Evolutionary conservation across 2,797 vertebrate genomes (phyloP), one percentile per base, ranked within the genome.

Genomic region (Etheostoma nigrum): DNA sequence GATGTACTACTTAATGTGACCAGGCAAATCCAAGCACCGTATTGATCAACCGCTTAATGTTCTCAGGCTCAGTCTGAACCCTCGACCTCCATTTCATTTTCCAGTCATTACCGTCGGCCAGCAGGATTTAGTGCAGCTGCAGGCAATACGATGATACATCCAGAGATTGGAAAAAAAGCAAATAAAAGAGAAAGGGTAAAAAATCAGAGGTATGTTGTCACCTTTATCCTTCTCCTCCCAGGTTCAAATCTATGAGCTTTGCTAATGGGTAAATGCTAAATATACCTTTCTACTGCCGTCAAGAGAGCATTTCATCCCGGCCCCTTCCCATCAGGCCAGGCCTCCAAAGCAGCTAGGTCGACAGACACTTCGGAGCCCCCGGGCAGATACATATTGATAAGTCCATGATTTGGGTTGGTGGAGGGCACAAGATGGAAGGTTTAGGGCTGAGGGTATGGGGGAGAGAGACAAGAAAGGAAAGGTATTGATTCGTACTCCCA

Each of bases 21-120:
- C 84, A 79, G 91, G 85, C 90, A 92, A 94, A 95, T 92, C 88
- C 83, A 90, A 93, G 92, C 78, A 73, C 79, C 30, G 48, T 93
- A 95, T 95, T 86, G 94, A 94, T 95, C 91, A 84, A 76, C 72
- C 78, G 74, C 90, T 93, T 93, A 93, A 93, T 93, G 93, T 89
- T 93, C 91, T 90, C 81, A 74, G 76, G 84, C 78, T 88, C 61
- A 67, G 88, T 82, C 86, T 91, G 86, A 68, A 93, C 88, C 89
- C 89, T 91, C 49, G 84, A 93, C 92, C 93, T 89, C 90, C 78
- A 87, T 94, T 94, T 94, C 83, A 90, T 94, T 93, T 91, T 91
- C 81, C 89, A 91, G 88, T 92, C 90, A 90, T 93, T 92, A 90
- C 82, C 86, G 86, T 91, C 79, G 45, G 81, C 66, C 15, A 27